Evolutionary conservation across 2,113 vertebrate genomes (phyloP).

Genomic region (Cyphomyrus plagiostoma): DNA sequence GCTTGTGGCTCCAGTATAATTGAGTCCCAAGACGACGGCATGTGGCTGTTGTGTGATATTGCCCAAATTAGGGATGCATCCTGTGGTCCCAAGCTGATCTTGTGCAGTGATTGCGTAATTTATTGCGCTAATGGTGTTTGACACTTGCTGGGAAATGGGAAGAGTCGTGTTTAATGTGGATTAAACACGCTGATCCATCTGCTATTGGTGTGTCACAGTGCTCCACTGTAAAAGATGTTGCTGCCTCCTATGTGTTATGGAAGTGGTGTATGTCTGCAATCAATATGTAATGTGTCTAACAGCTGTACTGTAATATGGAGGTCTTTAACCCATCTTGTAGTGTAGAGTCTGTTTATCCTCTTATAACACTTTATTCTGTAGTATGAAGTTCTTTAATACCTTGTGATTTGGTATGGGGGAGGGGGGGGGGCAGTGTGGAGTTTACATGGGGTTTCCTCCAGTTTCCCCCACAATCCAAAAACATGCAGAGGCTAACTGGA

Average conservation of each 20-base stretch:
- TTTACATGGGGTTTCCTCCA: neutral
- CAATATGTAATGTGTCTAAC: neutral
- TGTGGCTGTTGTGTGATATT: constrained; percentile 6
- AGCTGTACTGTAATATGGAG: neutral
- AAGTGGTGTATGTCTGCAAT: neutral
- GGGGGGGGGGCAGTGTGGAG: neutral
- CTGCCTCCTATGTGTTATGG: neutral
- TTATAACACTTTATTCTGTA: neutral
- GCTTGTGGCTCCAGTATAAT: neutral
- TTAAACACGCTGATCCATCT: neutral
- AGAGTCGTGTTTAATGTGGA: neutral
- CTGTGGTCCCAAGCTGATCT: neutral
- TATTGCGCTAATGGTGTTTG: neutral
- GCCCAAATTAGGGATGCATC: neutral
- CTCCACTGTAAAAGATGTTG: neutral
- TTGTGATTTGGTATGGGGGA: neutral
- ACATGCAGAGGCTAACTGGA: neutral
- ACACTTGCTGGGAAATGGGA: neutral
- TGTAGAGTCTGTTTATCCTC: neutral
- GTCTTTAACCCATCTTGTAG: neutral
- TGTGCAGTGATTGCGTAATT: neutral
- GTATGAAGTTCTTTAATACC: neutral
- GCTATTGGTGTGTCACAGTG: constrained; percentile 5
- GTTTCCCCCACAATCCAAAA: neutral
- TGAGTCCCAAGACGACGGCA: neutral